Evolutionary conservation across 2,113 vertebrate species (phyloP).

Genomic region (Catagonus wagneri): DNA sequence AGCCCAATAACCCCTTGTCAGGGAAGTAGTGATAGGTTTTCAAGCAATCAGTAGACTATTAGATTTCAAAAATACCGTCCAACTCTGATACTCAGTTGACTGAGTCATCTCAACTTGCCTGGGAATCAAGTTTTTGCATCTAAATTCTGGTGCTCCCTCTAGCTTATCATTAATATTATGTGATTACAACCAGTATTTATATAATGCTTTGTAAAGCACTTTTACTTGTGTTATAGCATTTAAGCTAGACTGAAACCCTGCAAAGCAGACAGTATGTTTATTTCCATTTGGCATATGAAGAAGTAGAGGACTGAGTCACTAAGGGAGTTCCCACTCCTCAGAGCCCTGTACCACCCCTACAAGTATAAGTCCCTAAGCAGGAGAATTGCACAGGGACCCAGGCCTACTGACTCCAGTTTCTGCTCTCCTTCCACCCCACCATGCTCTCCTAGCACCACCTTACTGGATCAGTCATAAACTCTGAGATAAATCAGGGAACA

Average conservation of each 20-base stretch:
- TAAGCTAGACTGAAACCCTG: neutral
- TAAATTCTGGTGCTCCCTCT: neutral
- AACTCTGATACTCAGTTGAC: neutral
- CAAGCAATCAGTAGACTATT: neutral
- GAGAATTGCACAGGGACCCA: accelerated
- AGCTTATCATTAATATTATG: neutral
- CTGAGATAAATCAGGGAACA: neutral
- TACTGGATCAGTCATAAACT: neutral
- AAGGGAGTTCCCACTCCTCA: neutral
- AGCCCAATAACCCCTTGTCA: neutral
- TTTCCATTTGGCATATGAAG: neutral
- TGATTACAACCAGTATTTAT: neutral
- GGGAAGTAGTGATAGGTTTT: neutral
- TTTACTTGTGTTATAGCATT: neutral
- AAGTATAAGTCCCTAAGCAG: neutral
- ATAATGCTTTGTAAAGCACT: neutral
- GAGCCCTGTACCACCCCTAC: no score
- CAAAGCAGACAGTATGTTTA: neutral
- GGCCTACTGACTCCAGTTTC: neutral
- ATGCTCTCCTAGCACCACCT: neutral
- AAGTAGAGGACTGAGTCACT: neutral
- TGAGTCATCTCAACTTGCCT: neutral
- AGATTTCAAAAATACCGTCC: neutral
- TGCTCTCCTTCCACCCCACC: neutral
- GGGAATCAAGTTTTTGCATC: neutral